phyloP scores from a whole-genome alignment of 2,797 vertebrate genomes.

The Sebastes kiyomatsui region DNA sequence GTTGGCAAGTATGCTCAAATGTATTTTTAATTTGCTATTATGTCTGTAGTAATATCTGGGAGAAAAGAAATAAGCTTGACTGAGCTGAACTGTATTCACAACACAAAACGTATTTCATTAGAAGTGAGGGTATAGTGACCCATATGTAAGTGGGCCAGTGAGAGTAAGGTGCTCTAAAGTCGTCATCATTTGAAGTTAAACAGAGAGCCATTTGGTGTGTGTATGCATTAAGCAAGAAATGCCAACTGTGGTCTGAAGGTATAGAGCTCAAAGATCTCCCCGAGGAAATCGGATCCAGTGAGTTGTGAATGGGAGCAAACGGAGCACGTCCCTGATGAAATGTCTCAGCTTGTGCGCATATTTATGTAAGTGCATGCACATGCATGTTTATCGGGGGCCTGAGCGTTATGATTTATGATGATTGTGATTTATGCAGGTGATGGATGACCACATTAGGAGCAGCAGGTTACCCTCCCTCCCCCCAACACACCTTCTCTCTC shows the following conservation, averaged over 20 bases:
- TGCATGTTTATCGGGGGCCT: slow-evolving; percentile 50
- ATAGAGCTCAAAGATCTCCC: slow-evolving; percentile 41
- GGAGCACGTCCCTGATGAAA: slow-evolving; percentile 39
- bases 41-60: not conserved
- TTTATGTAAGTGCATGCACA: slow-evolving; percentile 38
- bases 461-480: not conserved
- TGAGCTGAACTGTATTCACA: not conserved
- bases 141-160: slow-evolving; percentile 25
- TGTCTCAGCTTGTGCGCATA: slow-evolving; percentile 1
- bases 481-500: not conserved
- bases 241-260: slow-evolving; percentile 22
- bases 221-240: slow-evolving; percentile 20
- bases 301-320: slow-evolving; percentile 24
- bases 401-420: slow-evolving; percentile 65
- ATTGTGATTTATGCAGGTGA: slow-evolving; percentile 67
- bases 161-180: slow-evolving; percentile 14
- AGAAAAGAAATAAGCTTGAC: not conserved
- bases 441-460: slow-evolving; percentile 66
- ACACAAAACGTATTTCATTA: slow-evolving; percentile 7
- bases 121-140: slow-evolving; percentile 11
- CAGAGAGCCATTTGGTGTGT: slow-evolving; percentile 3
- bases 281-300: slow-evolving; percentile 43
- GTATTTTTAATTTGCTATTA: not conserved
- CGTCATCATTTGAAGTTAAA: slow-evolving; percentile 31
- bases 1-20: not conserved